Evolutionary conservation across 2,888 invertebrate species (phyloP).

Genomic region (Lutraria lutraria): DNA sequence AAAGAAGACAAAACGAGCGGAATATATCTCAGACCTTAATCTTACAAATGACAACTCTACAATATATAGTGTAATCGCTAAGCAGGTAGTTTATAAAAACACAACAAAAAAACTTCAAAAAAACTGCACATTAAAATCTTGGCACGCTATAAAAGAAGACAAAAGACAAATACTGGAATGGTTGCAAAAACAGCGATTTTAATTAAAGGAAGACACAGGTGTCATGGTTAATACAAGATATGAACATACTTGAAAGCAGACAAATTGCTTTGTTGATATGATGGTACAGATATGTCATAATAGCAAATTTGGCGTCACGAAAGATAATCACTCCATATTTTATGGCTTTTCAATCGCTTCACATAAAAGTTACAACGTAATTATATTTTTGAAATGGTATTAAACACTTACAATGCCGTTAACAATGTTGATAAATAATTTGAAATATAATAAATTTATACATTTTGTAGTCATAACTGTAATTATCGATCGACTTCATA

Average conservation of each 20-base stretch:
- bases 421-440: not conserved
- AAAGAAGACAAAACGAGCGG: conserved; percentile 9
- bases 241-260: conserved; percentile 4
- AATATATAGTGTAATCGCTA: conserved; percentile 7
- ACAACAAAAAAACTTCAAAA: conserved; percentile 7
- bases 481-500: not conserved
- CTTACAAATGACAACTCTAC: not conserved
- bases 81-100: not conserved
- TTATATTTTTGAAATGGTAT: not conserved
- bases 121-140: not conserved
- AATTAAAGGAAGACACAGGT: conserved; percentile 16
- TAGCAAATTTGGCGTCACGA: conserved; percentile 12
- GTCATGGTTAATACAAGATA: not conserved
- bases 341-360: conserved; percentile 10
- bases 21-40: not conserved
- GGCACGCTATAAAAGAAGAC: not conserved
- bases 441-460: not conserved
- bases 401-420: not conserved
- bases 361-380: conserved; percentile 1
- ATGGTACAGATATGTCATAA: conserved; percentile 19
- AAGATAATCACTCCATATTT: conserved; percentile 11
- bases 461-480: not conserved
- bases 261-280: conserved; percentile 22
- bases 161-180: not conserved
- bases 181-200: not conserved